Base-by-base conservation (phyloP, 2,113 vertebrate genomes). In the Stigmatopora argus region DNA sequence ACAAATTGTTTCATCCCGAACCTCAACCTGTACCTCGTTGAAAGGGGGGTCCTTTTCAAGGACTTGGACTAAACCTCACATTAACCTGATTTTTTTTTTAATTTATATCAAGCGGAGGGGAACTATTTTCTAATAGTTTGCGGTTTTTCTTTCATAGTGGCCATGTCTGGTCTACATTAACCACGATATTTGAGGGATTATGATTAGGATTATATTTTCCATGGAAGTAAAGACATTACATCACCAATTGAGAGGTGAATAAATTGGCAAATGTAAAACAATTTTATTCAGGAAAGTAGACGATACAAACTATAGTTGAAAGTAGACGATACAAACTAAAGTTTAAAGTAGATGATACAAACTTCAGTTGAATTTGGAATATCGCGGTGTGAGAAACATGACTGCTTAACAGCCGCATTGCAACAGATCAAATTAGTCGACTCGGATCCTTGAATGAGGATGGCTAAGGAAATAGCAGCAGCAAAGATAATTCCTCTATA, bases 361-460 rank as follows among this genome's bases (percentile, higher is more conserved):
- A 56, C 23, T 77, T 78, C 81, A 83, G 83, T 86, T 86, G 88
- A 85, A 89, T 73, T 79, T 85, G 89, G 82, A 80, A 81, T 78
- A 83, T 69, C 76, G 83, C 88, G 86, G 87, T 87, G 87, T 86
- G 81, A 82, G 86, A 89, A 89, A 92, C 90, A 92, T 90, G 86
- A 93, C 91, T 77, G 81, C 68, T 89, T 80, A 88, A 88, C 86
- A 86, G 19, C 31, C 59, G 78, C 85, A 73, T 70, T 79, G 88
- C 70, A 81, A 71, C 85, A 95, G 95, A 96, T 95, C 92, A 93
- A 95, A 95, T 95, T 91, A 95, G 92, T 92, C 88, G 92, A 91
- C 91, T 91, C 90, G 90, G 88, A 93, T 91, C 91, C 84, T 73
- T 65, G 85, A 81, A 82, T 73, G 66, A 58, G 56, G 76, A 84